These are phyloP conservation scores for Ctenomys sociabilis DNA, from an alignment of 2,113 vertebrate species.

Conservation along the genomic window DNA sequence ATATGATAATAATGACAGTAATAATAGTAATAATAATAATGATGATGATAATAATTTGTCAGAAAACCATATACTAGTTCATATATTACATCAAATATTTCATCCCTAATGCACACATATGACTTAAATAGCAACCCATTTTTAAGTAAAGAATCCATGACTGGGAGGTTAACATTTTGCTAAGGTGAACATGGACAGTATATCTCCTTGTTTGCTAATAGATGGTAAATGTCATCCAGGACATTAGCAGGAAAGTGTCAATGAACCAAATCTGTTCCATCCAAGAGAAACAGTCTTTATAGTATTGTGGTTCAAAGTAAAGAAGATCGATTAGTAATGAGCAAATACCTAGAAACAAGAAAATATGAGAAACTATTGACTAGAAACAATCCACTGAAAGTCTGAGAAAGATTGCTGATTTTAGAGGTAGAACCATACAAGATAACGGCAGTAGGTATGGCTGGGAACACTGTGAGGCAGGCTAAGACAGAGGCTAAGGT, in stretches of 20 bases:
- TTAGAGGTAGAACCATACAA: neutral
- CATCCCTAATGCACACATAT: neutral
- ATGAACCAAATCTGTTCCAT: neutral
- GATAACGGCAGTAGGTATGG: neutral
- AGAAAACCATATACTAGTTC: constrained; percentile 1
- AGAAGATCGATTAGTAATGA: constrained; percentile 8
- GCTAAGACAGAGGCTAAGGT: neutral
- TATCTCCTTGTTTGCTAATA: neutral
- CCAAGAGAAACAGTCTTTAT: neutral
- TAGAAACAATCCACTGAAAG: neutral
- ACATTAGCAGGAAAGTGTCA: neutral
- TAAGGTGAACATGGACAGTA: no score
- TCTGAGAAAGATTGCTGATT: neutral
- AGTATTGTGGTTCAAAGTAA: neutral
- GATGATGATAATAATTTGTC: neutral
- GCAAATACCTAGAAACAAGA: neutral
- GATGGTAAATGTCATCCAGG: neutral
- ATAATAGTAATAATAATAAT: no score
- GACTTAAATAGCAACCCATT: neutral
- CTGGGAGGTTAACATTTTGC: neutral
- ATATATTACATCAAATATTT: neutral
- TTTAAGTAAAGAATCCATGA: neutral
- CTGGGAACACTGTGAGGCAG: neutral
- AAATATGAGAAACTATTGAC: neutral
- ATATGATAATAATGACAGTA: neutral